Conservation (phyloP, 1,140 invertebrate genomes). For the Trachelipus rathkii region DNA sequence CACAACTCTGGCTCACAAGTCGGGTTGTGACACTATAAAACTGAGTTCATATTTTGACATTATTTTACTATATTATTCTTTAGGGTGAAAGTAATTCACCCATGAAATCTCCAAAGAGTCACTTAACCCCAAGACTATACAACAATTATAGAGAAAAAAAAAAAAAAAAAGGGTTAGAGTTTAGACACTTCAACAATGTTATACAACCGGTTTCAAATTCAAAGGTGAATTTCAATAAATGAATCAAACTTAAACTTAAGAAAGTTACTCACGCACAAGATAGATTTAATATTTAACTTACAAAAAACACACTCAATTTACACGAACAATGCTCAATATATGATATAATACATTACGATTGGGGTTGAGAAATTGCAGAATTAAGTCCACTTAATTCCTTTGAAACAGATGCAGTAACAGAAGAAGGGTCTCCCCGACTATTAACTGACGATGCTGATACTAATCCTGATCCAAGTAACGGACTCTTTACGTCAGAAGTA, state of each 20-base stretch:
- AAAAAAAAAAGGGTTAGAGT: no score
- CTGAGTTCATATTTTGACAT: no score
- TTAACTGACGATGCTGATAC: not conserved
- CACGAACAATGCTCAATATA: not conserved
- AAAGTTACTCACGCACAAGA: not conserved
- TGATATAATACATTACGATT: not conserved
- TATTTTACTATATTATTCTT: no score
- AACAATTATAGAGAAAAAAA: no score
- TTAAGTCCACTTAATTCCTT: conserved; percentile 4
- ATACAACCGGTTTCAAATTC: no score
- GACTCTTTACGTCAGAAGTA: not conserved
- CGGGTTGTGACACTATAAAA: no score
- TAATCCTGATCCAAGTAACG: not conserved
- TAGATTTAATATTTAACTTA: not conserved
- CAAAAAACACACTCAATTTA: not conserved
- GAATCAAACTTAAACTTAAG: not conserved
- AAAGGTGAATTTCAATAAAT: no score
- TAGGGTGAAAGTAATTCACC: no score
- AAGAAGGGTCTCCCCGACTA: not conserved
- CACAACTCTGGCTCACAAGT: no score
- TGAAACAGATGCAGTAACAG: not conserved
- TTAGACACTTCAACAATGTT: no score
- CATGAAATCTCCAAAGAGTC: no score
- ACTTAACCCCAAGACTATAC: no score
- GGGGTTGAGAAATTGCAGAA: not conserved